These are phyloP conservation scores for Tenrec ecaudatus DNA, from an alignment of 2,113 vertebrate species.

Conservation along the genomic window DNA sequence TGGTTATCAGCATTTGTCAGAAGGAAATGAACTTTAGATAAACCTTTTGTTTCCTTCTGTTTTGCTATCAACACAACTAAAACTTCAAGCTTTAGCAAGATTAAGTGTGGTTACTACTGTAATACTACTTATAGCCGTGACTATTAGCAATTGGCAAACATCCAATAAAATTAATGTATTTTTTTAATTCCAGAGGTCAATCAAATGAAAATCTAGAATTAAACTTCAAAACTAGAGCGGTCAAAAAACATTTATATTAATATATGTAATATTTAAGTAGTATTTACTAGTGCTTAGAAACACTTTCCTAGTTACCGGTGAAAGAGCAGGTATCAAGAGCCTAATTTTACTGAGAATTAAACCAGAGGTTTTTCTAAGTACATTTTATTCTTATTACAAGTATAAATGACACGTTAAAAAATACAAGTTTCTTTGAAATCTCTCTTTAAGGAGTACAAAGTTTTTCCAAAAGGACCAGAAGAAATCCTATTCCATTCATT, in stretches of 20 bases:
- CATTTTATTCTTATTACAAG: neutral
- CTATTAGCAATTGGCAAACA: slow-evolving; percentile 26
- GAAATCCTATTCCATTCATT: slow-evolving; percentile 48
- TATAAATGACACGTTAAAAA: neutral
- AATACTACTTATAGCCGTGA: neutral
- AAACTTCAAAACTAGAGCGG: neutral
- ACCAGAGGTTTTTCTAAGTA: neutral
- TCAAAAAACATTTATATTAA: neutral
- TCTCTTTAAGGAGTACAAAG: slow-evolving; percentile 9
- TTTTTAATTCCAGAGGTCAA: slow-evolving; percentile 40
- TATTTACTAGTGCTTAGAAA: neutral
- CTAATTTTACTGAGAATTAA: slow-evolving; percentile 43
- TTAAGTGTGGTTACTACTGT: slow-evolving; percentile 26
- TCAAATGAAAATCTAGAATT: slow-evolving; percentile 13
- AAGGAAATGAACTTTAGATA: slow-evolving; percentile 30
- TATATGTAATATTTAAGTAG: neutral
- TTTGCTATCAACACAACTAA: slow-evolving; percentile 52
- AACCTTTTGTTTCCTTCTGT: neutral
- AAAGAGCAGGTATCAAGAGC: too few species aligned
- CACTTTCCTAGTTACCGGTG: neutral
- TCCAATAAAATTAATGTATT: slow-evolving; percentile 11
- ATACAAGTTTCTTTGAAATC: neutral
- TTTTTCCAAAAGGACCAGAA: neutral
- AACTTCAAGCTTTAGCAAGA: slow-evolving; percentile 15
- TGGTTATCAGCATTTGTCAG: slow-evolving; percentile 22